phyloP scores from a whole-genome alignment of 2,113 vertebrate species.

The Dinomys branickii region DNA sequence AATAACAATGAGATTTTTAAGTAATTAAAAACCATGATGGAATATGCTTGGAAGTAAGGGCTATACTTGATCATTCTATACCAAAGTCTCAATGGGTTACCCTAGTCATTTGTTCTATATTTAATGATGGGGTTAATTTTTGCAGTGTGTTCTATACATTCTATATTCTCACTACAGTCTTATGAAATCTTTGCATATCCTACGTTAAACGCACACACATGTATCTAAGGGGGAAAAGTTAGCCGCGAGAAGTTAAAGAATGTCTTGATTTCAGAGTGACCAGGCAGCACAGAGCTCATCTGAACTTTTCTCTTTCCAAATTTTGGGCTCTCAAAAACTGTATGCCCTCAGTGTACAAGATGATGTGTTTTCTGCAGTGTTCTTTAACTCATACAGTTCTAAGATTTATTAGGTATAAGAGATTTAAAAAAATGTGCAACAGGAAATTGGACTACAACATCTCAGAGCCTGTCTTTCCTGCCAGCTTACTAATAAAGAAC shows the following conservation, averaged over 20 bases:
- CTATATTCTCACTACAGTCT: background rate
- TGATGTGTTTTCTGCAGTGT: background rate
- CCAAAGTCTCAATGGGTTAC: background rate
- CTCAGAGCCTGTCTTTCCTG: background rate
- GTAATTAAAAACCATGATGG: background rate
- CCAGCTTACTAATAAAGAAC: constrained; percentile 25
- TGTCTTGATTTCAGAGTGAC: background rate
- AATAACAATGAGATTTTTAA: background rate
- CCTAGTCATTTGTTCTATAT: background rate
- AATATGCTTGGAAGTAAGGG: background rate
- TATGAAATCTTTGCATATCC: background rate
- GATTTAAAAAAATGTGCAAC: constrained; percentile 8
- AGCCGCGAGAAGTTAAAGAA: background rate
- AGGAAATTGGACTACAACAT: constrained; percentile 3
- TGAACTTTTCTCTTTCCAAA: background rate
- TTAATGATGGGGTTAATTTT: background rate
- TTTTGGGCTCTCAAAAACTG: background rate
- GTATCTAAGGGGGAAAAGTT: background rate
- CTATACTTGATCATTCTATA: background rate
- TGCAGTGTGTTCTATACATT: background rate
- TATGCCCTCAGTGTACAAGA: background rate
- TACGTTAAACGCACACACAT: background rate
- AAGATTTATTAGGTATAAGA: constrained; percentile 28
- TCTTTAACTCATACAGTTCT: background rate
- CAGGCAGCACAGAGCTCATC: background rate